These are phyloP conservation scores for Glaucomys volans DNA, from an alignment of 2,113 vertebrate genomes.

Conservation along the genomic window DNA sequence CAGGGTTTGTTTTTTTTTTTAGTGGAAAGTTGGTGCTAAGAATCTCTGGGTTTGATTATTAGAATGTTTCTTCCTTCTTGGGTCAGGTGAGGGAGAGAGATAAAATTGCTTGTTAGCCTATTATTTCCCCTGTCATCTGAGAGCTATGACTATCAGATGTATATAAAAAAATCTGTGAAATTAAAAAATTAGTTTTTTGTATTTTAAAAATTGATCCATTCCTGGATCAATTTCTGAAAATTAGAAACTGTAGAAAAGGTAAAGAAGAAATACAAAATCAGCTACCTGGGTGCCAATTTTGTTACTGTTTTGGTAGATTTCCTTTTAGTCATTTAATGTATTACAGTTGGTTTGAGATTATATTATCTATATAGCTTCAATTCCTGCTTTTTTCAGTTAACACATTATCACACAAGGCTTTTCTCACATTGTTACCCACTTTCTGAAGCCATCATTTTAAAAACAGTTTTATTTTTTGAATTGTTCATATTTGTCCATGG, in stretches of 20 bases:
- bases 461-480: neutral
- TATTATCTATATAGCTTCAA: neutral
- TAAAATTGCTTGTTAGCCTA: neutral
- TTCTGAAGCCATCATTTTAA: neutral
- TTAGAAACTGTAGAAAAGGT: neutral
- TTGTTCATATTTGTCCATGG: neutral
- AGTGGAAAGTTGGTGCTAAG: neutral
- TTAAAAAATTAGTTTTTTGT: conserved; percentile 22
- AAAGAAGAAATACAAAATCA: neutral
- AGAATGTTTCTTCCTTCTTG: neutral
- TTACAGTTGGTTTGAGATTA: neutral
- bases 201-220: conserved; percentile 13
- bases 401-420: neutral
- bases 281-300: neutral
- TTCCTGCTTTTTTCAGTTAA: neutral
- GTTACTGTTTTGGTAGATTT: neutral
- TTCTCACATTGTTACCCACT: neutral
- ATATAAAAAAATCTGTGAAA: neutral
- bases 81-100: neutral
- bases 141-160: neutral
- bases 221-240: neutral
- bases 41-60: neutral
- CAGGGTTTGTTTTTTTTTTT: neutral
- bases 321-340: neutral
- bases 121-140: neutral